phyloP scores from a whole-genome alignment of 2,113 vertebrate genomes.

The Corythaeola cristata region DNA sequence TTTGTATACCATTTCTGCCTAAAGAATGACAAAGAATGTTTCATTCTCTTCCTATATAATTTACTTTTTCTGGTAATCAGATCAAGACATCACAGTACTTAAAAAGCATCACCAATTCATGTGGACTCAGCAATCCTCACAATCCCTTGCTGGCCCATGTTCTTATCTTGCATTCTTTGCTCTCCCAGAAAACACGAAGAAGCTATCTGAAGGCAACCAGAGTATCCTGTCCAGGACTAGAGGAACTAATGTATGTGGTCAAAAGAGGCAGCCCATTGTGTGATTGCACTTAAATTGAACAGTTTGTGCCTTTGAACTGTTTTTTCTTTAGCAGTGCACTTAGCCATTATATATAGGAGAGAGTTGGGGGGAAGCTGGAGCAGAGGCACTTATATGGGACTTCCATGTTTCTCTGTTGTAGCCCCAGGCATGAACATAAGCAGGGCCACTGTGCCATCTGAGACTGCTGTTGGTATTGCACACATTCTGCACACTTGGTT shows the following conservation, averaged over 20 bases:
- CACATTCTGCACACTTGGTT: not conserved
- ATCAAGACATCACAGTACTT: not conserved
- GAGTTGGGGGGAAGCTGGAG: not conserved
- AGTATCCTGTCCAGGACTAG: not conserved
- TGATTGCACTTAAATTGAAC: not conserved
- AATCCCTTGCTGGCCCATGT: not conserved
- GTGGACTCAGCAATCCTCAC: not conserved
- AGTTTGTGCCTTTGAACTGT: not conserved
- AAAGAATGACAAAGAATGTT: not conserved
- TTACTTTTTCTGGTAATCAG: not conserved
- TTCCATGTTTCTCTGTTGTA: not conserved
- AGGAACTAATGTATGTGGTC: not conserved
- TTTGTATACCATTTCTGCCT: not conserved
- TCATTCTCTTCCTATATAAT: not conserved
- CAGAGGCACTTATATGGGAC: not conserved
- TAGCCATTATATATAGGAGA: not conserved
- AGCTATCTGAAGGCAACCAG: not conserved
- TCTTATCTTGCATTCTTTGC: not conserved
- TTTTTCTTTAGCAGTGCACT: not conserved
- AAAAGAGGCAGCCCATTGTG: not conserved
- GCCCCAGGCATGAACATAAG: too few species aligned
- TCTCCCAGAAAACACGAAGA: not conserved
- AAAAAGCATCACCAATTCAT: not conserved
- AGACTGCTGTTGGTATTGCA: not conserved
- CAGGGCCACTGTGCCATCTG: not conserved